Percentiles rank a stretch among this genome's conserved stretches.
Conservation (phyloP, 2,888 invertebrate genomes). For the Sinotaia quadrata region DNA sequence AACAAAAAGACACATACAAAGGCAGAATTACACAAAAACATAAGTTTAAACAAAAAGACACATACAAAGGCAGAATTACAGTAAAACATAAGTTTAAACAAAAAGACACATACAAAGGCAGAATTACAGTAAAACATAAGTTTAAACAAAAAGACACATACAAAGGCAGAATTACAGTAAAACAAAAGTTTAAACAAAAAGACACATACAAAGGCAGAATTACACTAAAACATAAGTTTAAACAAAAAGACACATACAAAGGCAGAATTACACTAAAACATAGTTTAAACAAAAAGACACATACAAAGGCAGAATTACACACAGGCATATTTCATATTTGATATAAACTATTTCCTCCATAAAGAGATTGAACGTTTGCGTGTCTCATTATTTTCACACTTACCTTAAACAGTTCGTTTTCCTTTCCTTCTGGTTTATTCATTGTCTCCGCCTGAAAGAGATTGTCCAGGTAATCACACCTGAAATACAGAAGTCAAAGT, state of each 20-base stretch:
- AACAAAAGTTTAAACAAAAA: no score
- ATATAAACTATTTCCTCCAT: no score
- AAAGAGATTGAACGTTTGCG: no score
- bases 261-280: no score
- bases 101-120: background rate
- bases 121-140: background rate
- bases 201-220: no score
- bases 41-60: background rate
- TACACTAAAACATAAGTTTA: no score
- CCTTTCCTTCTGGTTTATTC: conserved; percentile 48
- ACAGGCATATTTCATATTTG: no score
- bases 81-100: background rate
- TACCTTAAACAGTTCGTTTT: conserved; percentile 61
- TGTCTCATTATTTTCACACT: no score
- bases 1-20: conserved; percentile 3
- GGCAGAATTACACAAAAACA: background rate
- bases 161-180: background rate
- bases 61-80: background rate
- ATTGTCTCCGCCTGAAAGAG: conserved; percentile 41
- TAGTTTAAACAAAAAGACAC: no score
- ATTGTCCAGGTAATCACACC: conserved; percentile 58
- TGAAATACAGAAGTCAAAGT: conserved; percentile 37
- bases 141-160: background rate
- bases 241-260: no score
- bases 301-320: no score